Evolutionary conservation across 1,140 invertebrate genomes (phyloP), one percentile per base, ranked within the genome.

Genomic region (Odontomachus brunneus): DNA sequence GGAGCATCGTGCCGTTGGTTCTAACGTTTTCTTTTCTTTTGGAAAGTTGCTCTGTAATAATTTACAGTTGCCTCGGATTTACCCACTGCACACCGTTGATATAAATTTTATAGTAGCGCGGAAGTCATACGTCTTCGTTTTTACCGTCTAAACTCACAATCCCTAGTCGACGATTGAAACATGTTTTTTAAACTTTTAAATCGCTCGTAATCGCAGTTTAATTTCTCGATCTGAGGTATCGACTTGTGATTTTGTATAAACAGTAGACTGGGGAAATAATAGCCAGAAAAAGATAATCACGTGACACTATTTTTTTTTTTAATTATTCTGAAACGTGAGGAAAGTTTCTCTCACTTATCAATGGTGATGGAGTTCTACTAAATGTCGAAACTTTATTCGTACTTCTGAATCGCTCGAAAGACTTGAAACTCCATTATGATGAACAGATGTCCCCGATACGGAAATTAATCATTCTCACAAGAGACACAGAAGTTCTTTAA

Each of bases 301-400:
- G 19, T 11, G 19, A n/a, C 11, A 38, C 38, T 0, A 33, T 44
- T 44, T 11, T 44, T 76, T 67, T 67, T 78, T 67, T 17, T 55
- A 67, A 78, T 67, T 78, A 67, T 26, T 38, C 63, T 26, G 17
- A 17, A 78, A 78, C 19, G 51, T 29, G 44, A 78, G 17, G 63
- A 78, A 78, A 78, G 75, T 78, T 67, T 19, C 29, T 78, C 55
- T 78, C 75, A 67, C 66, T 78, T 78, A 78, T 78, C 48, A 78
- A 78, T 66, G 26, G 48, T 57, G 48, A 78, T 78, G n/a, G 55
- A 78, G 62, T 78, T 78, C 29, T 44, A 38, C 74, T 67, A 51
- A 66, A 78, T 78, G 63, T 67, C 33, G 63, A 78, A 78, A 78
- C 59, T 76, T 76, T 51, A 7, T 3, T 29, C 33, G 29, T 66